phyloP scores from a whole-genome alignment of 2,797 vertebrate species.

The Gallinago solitaria region DNA sequence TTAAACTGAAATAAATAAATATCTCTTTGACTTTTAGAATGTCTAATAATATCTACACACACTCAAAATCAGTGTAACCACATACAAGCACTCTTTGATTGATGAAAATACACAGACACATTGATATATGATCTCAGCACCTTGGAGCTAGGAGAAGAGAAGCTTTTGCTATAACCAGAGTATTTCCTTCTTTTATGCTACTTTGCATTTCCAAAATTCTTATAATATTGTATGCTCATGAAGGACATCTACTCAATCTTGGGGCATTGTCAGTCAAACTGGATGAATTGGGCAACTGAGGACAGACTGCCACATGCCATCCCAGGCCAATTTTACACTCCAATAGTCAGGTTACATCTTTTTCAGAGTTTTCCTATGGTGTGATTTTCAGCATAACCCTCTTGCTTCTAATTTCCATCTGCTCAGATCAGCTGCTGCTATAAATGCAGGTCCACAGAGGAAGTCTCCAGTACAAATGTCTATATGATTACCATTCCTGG shows the following conservation, averaged over 20 bases:
- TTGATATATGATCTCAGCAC: not conserved
- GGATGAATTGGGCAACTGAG: not conserved
- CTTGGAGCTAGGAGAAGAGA: not conserved
- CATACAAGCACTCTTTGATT: not conserved
- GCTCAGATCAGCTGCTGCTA: constrained; percentile 3
- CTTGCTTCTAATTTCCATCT: constrained; percentile 40
- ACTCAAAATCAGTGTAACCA: not conserved
- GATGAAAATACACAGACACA: not conserved
- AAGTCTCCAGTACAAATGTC: not conserved
- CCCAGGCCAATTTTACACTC: not conserved
- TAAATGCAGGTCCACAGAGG: not conserved
- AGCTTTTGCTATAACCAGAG: not conserved
- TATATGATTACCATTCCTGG: not conserved
- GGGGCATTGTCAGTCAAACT: not conserved
- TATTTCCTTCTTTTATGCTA: not conserved
- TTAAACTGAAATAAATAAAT: not conserved
- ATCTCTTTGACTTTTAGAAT: not conserved
- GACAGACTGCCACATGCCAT: not conserved
- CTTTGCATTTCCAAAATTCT: not conserved
- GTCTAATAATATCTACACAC: too few species aligned
- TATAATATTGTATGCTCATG: not conserved
- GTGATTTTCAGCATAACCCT: not conserved
- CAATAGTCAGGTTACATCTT: not conserved
- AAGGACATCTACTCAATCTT: not conserved
- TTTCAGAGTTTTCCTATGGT: not conserved